A percentile compares a stretch with the other conserved stretches of the same genome.
Conservation (phyloP, 1,140 invertebrate genomes). For the Calosoma granatense region DNA sequence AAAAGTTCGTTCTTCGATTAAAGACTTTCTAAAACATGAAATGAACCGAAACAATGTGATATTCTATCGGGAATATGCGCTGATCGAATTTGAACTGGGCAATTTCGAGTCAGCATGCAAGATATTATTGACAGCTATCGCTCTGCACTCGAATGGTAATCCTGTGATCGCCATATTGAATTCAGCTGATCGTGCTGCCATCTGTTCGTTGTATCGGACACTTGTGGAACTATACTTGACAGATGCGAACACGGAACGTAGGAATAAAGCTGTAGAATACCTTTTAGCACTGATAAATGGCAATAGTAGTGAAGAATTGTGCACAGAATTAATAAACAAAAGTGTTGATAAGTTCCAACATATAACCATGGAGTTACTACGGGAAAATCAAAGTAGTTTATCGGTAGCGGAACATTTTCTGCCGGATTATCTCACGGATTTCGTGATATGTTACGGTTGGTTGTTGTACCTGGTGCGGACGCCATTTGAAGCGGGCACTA, state of each 20-base stretch:
- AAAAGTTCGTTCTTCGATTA: conserved; percentile 40
- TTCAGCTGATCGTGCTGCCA: conserved; percentile 27
- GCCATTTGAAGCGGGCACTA: conserved; percentile 23
- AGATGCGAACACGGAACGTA: background rate
- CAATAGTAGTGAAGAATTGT: conserved; percentile 4
- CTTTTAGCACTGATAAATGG: conserved; percentile 22
- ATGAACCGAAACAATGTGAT: conserved; percentile 44
- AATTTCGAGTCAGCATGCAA: conserved; percentile 34
- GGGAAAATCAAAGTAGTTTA: conserved; percentile 14
- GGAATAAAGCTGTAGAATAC: conserved; percentile 21
- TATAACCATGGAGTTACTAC: conserved; percentile 24
- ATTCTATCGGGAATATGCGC: conserved; percentile 51
- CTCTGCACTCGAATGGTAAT: conserved; percentile 24
- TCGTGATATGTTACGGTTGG: conserved; percentile 43
- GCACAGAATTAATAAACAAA: conserved; percentile 21
- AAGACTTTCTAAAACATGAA: conserved; percentile 41
- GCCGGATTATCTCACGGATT: conserved; percentile 41
- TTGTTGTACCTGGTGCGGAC: conserved; percentile 36
- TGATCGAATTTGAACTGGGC: conserved; percentile 46
- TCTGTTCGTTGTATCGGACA: conserved; percentile 36
- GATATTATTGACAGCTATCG: conserved; percentile 39
- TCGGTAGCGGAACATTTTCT: conserved; percentile 34
- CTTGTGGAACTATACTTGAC: conserved; percentile 35
- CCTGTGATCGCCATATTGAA: conserved; percentile 21
- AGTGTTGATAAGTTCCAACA: conserved; percentile 27